A percentile compares a stretch with the other conserved stretches of the same genome.
These are phyloP conservation scores for Fissipunctia ypsillon DNA, from an alignment of 2,888 invertebrate genomes.

Conservation along the genomic window DNA sequence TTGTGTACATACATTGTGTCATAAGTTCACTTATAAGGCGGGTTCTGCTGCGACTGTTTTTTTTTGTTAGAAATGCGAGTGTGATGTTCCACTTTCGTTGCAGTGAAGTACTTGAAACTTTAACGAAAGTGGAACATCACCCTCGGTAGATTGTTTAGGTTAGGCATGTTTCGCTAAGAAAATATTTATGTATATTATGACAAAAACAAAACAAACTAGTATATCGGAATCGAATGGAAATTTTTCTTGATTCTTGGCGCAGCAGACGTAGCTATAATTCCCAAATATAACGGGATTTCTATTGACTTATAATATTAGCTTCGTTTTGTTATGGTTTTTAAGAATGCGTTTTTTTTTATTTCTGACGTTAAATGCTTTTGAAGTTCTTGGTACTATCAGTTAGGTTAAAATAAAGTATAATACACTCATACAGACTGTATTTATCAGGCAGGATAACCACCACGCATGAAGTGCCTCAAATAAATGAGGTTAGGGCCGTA, in stretches of 20 bases:
- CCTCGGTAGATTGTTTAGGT: not conserved
- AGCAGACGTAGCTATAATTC: not conserved
- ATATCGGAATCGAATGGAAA: not conserved
- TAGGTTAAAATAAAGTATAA: not conserved
- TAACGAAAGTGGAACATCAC: too few species aligned
- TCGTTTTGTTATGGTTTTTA: not conserved
- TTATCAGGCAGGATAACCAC: not conserved
- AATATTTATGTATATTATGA: not conserved
- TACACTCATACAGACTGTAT: not conserved
- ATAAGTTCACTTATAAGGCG: not conserved
- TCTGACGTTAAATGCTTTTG: not conserved
- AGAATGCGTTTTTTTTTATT: not conserved
- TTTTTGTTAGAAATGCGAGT: not conserved
- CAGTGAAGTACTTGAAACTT: not conserved
- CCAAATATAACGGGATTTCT: slow-evolving; percentile 5
- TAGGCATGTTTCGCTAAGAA: not conserved
- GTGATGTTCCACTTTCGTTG: not conserved
- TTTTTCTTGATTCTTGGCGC: not conserved
- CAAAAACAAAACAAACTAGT: not conserved
- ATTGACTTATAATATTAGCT: not conserved
- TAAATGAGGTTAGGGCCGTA: not conserved
- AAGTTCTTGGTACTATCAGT: not conserved
- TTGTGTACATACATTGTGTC: not conserved
- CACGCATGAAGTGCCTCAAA: not conserved
- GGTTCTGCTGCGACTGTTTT: not conserved